Evolutionary conservation across 2,888 invertebrate species (phyloP), one percentile per base, ranked within the genome.

Genomic region (Diploptera punctata): DNA sequence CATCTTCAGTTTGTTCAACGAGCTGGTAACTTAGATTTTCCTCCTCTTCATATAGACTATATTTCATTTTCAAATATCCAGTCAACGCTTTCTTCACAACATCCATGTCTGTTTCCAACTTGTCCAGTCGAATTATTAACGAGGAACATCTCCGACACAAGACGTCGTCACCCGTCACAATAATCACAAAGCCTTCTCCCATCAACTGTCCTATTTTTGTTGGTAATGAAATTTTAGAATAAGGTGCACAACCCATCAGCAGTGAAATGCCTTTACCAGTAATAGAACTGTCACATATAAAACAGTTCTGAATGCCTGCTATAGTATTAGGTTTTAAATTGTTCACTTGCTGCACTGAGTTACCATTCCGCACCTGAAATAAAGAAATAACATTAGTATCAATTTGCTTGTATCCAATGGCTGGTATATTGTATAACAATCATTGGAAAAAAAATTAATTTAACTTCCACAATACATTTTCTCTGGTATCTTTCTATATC

Each of bases 71-170:
- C 19, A 76, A 47, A 62, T 61, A 71, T 16, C 54, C 71, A 21
- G 19, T 68, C n/a, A 76, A 33, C 19, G 54, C 60, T 62, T 68
- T 74, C 61, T 68, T 74, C 7, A 74, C 72, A 18, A 47, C 60
- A 13, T 38, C 38, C 24, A 73, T 43, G 19, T 76, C 73, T 33
- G 47, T 52, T 70, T 77, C 76, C 24, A 76, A 52, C 69, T 77
- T 75, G 70, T 75, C 77, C 13, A 77, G 60, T n/a, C 69, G 62
- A 43, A 75, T 76, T 43, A 77, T 24, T 60, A 77, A 52, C 10
- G 61, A 19, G 16, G 61, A 29, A 67, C 77, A 77, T 16, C 73
- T 70, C 21, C 19, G 24, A 70, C 77, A 77, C n/a, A 77, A 31
- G 4, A 73, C 52, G 70, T 77, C 77, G 9, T 68, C 68, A 13